Evolutionary conservation across 2,888 invertebrate species (phyloP), one percentile per base, ranked within the genome.

Genomic region (Chymomyza procnemis): DNA sequence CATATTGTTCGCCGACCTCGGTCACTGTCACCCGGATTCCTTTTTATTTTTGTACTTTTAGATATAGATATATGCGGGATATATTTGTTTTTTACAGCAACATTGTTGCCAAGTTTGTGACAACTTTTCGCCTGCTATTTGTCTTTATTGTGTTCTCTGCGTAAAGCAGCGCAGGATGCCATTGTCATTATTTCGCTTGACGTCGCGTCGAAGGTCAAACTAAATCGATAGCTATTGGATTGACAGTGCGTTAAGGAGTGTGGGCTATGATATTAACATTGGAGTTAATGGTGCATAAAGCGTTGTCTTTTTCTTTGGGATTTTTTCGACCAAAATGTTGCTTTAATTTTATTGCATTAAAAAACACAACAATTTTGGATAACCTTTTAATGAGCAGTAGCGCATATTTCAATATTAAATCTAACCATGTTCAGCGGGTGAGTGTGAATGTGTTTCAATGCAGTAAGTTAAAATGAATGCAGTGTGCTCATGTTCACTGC

Each of bases 211-310:
- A 83, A 83, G 82, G 82, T 87, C 85, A 85, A 75, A 82, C 76
- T 85, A 83, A 83, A 83, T 83, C 82, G 80, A 83, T 87, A 64
- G 19, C 46, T 21, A 46, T 3, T 22, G 47, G 22, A 26, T 34
- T 26, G 19, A 30, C 34, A 50, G 50, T 18, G 50, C 6, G 26
- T 26, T 26, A 26, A 3, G 9, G 52, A 52, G 21, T 14, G 30
- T 5, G 56, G 26, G 2, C 12, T 8, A 6, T 16, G 6, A 4
- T 54, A 81, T 81, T 84, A 81, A 81, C 80, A 85, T 86, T 84
- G 86, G 85, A 81, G 81, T 81, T 86, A 81, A 81, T 81, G 80
- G 80, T 71, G 79, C 87, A 79, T 81, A 81, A 81, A 79, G 22
- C 52, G 81, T 72, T 71, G 64, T 71, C 61, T 70, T 60, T 61